Evolutionary conservation across 2,113 vertebrate genomes (phyloP).

Genomic region (Thalassarche chlororhynchos): DNA sequence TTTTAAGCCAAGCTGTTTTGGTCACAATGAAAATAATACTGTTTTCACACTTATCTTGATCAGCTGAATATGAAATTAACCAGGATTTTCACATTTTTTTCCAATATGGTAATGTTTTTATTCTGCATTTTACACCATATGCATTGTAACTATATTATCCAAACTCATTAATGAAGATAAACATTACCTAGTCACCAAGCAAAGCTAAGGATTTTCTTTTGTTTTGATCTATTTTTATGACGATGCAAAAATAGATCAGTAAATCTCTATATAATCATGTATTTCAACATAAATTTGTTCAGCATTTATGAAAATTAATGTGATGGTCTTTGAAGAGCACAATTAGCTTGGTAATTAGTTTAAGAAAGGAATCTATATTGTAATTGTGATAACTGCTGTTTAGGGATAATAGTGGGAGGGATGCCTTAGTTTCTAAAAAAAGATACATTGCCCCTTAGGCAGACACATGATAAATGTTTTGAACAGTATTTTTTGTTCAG

Average conservation of each 20-base stretch:
- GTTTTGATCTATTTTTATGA: constrained; percentile 42
- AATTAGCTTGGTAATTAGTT: constrained; percentile 56
- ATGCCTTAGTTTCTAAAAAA: constrained; percentile 17
- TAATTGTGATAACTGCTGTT: constrained; percentile 46
- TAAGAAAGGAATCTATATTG: constrained; percentile 24
- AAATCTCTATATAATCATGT: not conserved
- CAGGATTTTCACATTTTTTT: constrained; percentile 11
- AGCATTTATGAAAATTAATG: constrained; percentile 20
- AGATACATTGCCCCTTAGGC: not conserved
- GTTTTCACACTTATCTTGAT: constrained; percentile 25
- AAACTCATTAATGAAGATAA: constrained; percentile 34
- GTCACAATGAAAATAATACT: constrained; percentile 51
- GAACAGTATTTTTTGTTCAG: not conserved
- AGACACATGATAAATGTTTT: constrained; percentile 5
- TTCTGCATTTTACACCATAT: constrained; percentile 14
- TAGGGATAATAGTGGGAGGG: constrained; percentile 3
- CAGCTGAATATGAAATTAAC: constrained; percentile 18
- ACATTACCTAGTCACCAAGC: constrained; percentile 1
- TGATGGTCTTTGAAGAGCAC: constrained; percentile 29
- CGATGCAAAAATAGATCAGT: not conserved
- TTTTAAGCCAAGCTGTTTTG: constrained; percentile 45
- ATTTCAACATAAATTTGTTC: constrained; percentile 15
- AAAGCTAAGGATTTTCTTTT: constrained; percentile 13
- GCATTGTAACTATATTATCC: constrained; percentile 14
- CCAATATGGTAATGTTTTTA: not conserved